These are phyloP conservation scores for Sorex fumeus DNA, from an alignment of 2,113 vertebrate species.

Conservation along the genomic window DNA sequence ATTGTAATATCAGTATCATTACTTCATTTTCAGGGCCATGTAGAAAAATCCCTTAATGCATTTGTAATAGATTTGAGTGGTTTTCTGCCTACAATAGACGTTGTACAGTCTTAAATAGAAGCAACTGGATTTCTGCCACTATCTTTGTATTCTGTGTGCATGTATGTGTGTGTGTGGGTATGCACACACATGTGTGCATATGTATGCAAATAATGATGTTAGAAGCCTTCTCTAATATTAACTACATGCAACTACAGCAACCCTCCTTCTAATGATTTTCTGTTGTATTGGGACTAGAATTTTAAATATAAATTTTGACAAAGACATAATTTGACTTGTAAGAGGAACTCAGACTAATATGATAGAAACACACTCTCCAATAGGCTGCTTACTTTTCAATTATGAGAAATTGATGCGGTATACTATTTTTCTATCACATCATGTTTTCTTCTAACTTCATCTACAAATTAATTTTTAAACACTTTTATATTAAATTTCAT, in stretches of 20 bases:
- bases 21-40: not conserved
- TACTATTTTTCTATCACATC: not conserved
- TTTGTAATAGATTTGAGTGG: not conserved
- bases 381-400: not conserved
- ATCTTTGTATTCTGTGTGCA: accelerated
- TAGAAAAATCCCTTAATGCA: not conserved
- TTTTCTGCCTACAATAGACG: not conserved
- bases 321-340: not conserved
- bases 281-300: too few relatives aligned
- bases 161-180: not conserved
- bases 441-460: not conserved
- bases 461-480: not conserved
- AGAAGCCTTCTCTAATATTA: not conserved
- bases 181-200: accelerated
- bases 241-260: not conserved
- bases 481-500: not conserved
- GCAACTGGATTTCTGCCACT: too few relatives aligned
- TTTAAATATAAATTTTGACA: not conserved
- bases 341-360: not conserved
- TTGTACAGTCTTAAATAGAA: not conserved
- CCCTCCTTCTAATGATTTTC: not conserved
- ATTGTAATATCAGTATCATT: not conserved
- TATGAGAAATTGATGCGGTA: too few relatives aligned
- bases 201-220: not conserved
- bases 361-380: not conserved